Evolutionary conservation across 2,888 invertebrate genomes (phyloP).

Genomic region (Mongoloraphidia duomilia): DNA sequence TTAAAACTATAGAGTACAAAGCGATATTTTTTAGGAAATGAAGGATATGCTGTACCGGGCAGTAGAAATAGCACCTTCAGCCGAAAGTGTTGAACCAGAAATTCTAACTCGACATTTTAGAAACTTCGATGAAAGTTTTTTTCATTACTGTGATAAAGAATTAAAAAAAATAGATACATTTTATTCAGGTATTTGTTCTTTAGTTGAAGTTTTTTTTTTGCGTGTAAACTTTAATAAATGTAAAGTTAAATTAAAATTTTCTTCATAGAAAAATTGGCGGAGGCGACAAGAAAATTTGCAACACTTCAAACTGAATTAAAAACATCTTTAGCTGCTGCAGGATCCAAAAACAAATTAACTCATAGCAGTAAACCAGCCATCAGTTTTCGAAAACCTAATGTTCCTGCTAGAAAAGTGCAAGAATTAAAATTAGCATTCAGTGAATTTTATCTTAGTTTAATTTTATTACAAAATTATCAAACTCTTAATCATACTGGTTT

Average conservation of each 20-base stretch:
- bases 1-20: too few relatives aligned
- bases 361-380: slow-evolving; percentile 17
- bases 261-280: slow-evolving; percentile 64
- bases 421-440: slow-evolving; percentile 79
- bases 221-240: neutral
- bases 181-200: slow-evolving; percentile 42
- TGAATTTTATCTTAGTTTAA: slow-evolving; percentile 77
- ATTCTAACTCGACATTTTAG: slow-evolving; percentile 56
- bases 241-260: neutral
- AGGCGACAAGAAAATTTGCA: slow-evolving; percentile 69
- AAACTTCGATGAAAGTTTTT: slow-evolving; percentile 73
- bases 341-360: slow-evolving; percentile 21
- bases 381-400: slow-evolving; percentile 21
- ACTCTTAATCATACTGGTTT: slow-evolving; percentile 81
- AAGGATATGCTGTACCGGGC: slow-evolving; percentile 70
- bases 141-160: slow-evolving; percentile 73
- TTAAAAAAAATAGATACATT: slow-evolving; percentile 80
- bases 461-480: slow-evolving; percentile 77
- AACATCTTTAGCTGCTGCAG: slow-evolving; percentile 26
- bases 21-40: slow-evolving; percentile 46
- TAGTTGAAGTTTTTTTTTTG: neutral
- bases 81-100: slow-evolving; percentile 58
- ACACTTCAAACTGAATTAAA: slow-evolving; percentile 57
- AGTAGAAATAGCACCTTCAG: slow-evolving; percentile 61
- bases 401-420: slow-evolving; percentile 55